Conservation (phyloP, 2,888 invertebrate genomes). For the Boloria euphrosyne region DNA sequence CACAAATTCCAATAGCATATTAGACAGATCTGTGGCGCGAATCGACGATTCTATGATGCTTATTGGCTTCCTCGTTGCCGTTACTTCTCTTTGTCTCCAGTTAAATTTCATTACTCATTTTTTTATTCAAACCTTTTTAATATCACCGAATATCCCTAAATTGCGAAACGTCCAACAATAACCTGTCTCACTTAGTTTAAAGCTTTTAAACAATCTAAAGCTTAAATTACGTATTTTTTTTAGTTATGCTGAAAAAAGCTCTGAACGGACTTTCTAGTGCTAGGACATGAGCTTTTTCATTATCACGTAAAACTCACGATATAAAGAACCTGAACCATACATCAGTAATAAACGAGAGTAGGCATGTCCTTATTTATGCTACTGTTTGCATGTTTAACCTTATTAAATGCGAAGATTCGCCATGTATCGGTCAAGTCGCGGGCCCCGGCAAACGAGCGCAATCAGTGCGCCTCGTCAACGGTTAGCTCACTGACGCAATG, state of each 20-base stretch:
- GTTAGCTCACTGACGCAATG: conserved; percentile 73
- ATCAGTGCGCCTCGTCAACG: conserved; percentile 68
- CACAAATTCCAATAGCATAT: conserved; percentile 86
- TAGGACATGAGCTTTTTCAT: background rate
- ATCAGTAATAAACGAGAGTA: background rate
- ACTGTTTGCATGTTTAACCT: conserved; percentile 45
- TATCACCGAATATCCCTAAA: too few species aligned
- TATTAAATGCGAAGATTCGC: conserved; percentile 70
- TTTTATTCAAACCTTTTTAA: background rate
- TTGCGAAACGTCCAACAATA: too few species aligned
- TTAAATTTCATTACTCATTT: background rate
- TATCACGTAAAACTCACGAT: background rate
- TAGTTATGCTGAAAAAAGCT: too few species aligned
- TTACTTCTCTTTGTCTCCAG: conserved; percentile 32
- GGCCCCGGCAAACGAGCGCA: conserved; percentile 62
- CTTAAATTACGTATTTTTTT: too few species aligned
- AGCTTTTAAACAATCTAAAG: too few species aligned
- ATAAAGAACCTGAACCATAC: background rate
- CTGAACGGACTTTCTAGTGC: too few species aligned
- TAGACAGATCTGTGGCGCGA: conserved; percentile 82
- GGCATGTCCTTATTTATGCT: conserved; percentile 24
- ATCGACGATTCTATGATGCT: conserved; percentile 70
- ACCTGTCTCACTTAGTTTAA: too few species aligned
- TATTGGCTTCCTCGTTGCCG: conserved; percentile 55
- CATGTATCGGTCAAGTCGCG: conserved; percentile 63